These are phyloP conservation scores for Lacerta viridis DNA, from an alignment of 2,797 vertebrate genomes.

Conservation along the genomic window DNA sequence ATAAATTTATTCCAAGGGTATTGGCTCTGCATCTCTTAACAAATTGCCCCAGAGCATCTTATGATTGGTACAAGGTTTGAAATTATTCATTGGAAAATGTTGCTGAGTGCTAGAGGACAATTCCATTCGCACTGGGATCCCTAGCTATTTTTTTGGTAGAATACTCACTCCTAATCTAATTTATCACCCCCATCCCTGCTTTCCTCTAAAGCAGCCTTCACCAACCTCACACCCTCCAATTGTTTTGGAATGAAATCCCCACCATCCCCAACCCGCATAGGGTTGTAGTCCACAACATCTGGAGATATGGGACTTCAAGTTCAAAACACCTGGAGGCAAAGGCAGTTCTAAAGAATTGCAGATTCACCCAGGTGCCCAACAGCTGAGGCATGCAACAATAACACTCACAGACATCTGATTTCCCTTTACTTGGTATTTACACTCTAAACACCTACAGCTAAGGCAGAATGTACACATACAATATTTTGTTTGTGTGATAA, in stretches of 20 bases:
- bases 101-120: background rate
- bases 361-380: background rate
- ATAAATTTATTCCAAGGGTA: background rate
- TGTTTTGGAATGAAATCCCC: background rate
- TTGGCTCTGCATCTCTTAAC: background rate
- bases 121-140: background rate
- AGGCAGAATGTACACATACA: background rate
- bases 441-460: background rate
- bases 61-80: background rate
- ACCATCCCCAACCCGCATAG: background rate
- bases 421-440: background rate
- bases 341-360: background rate
- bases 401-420: background rate
- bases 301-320: background rate
- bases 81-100: background rate
- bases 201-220: background rate
- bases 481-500: background rate
- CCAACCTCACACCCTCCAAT: too few relatives aligned
- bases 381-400: background rate
- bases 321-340: background rate
- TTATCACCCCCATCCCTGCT: background rate
- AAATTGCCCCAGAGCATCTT: background rate
- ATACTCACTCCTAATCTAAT: background rate
- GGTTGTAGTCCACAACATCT: background rate
- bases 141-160: background rate